Evolutionary conservation across 1,140 invertebrate species (phyloP).

Genomic region (Drosophila eugracilis): DNA sequence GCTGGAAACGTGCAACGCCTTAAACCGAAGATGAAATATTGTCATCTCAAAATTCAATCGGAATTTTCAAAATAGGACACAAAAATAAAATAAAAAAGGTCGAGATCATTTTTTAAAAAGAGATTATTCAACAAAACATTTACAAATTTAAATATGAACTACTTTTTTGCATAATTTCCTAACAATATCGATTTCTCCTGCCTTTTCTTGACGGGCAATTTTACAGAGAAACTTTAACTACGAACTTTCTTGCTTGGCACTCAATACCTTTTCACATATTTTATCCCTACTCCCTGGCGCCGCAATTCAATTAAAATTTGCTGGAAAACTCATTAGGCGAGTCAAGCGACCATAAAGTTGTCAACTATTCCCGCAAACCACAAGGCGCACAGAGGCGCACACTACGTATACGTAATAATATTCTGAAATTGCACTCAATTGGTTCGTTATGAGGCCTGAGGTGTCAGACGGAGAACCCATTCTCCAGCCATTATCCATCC

Average conservation of each 20-base stretch:
- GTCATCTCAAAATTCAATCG: constrained; percentile 9
- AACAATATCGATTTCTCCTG: neutral
- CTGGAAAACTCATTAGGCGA: constrained; percentile 61
- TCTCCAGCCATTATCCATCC: neutral
- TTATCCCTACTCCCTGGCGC: neutral
- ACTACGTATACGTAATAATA: constrained; percentile 71
- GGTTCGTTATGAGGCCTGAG: constrained; percentile 69
- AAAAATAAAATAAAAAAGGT: too few species aligned
- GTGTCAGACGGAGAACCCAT: constrained; percentile 30
- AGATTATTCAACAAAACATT: too few species aligned
- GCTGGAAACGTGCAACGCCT: constrained; percentile 6
- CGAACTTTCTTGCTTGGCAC: neutral
- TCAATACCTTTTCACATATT: constrained; percentile 11
- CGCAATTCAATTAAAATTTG: constrained; percentile 71
- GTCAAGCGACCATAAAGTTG: constrained; percentile 71
- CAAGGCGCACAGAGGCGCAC: constrained; percentile 23
- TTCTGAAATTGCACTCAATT: constrained; percentile 77
- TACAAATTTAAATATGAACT: neutral
- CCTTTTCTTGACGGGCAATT: neutral
- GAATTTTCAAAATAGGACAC: too few species aligned
- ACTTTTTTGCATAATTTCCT: too few species aligned
- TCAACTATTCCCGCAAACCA: constrained; percentile 43
- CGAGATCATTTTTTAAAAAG: too few species aligned
- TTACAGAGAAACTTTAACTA: neutral
- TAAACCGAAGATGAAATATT: constrained; percentile 2